Percentiles rank a stretch among this genome's conserved stretches.
phyloP scores from a whole-genome alignment of 1,140 invertebrate genomes.

The Luehdorfia chinensis region DNA sequence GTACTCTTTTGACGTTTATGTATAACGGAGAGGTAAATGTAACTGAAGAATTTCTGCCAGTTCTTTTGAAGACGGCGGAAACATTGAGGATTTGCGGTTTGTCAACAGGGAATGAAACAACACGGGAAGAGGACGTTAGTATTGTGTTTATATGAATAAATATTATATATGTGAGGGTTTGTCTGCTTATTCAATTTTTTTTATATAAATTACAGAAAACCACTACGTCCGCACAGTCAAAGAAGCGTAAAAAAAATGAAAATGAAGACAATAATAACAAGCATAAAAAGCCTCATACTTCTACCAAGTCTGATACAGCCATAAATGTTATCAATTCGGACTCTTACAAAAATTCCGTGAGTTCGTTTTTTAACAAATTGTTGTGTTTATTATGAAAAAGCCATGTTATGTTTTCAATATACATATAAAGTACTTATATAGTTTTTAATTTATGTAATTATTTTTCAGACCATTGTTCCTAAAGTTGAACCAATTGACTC shows the following conservation, averaged over 20 bases:
- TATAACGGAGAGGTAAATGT: constrained; percentile 84
- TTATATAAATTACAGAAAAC: constrained; percentile 59
- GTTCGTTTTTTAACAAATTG: constrained; percentile 24
- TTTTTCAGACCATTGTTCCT: constrained; percentile 51
- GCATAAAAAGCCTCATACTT: constrained; percentile 31
- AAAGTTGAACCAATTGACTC: constrained; percentile 66
- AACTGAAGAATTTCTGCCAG: constrained; percentile 80
- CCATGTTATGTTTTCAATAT: neutral
- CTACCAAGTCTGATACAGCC: constrained; percentile 32
- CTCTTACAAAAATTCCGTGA: constrained; percentile 37
- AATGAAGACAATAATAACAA: constrained; percentile 53
- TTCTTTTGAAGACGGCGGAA: constrained; percentile 80
- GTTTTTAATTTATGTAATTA: neutral
- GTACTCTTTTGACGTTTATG: constrained; percentile 80
- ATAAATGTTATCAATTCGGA: constrained; percentile 35
- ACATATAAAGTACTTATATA: neutral
- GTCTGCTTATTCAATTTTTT: too few relatives aligned
- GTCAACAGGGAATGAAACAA: constrained; percentile 69
- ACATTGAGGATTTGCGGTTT: constrained; percentile 81
- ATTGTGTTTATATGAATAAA: constrained; percentile 7
- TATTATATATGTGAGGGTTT: constrained; percentile 6
- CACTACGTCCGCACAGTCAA: constrained; percentile 30
- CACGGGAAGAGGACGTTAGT: constrained; percentile 53
- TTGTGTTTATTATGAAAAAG: too few relatives aligned
- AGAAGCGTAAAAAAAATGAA: constrained; percentile 65